Conservation (phyloP, 2,888 invertebrate genomes). For the Thera britannica region DNA sequence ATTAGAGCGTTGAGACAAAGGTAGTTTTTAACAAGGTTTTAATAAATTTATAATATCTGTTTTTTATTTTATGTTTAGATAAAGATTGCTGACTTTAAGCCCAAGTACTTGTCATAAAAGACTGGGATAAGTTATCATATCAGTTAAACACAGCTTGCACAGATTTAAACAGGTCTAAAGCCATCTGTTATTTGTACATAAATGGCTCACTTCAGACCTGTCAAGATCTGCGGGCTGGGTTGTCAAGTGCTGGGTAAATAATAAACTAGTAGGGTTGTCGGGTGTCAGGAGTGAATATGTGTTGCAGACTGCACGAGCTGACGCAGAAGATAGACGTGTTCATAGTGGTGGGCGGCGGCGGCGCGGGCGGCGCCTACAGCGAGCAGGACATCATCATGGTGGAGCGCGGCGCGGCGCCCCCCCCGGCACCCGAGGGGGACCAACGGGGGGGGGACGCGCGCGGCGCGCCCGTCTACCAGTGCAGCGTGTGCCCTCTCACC, state of each 20-base stretch:
- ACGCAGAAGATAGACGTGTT: constrained; percentile 80
- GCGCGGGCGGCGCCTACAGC: constrained; percentile 64
- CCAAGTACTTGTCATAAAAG: too few relatives aligned
- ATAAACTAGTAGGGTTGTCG: too few relatives aligned
- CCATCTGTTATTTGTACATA: too few relatives aligned
- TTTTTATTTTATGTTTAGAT: too few relatives aligned
- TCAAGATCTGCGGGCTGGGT: too few relatives aligned
- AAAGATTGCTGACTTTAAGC: too few relatives aligned
- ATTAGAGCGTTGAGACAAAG: constrained; percentile 68
- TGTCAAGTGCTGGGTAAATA: too few relatives aligned
- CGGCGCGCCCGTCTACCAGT: constrained; percentile 74
- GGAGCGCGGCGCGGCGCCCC: constrained; percentile 71
- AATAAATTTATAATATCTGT: too few relatives aligned
- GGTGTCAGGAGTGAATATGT: background rate
- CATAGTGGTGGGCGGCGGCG: constrained; percentile 74
- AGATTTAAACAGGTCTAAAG: too few relatives aligned
- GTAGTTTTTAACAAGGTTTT: constrained; percentile 28
- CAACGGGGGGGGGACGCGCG: constrained; percentile 63
- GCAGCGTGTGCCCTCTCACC: constrained; percentile 71
- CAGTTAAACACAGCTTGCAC: too few relatives aligned
- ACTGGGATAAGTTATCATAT: too few relatives aligned
- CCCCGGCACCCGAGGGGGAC: constrained; percentile 54
- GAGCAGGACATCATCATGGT: constrained; percentile 80
- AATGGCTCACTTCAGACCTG: too few relatives aligned
- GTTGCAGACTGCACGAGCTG: constrained; percentile 63